Percentiles rank a stretch among this genome's conserved stretches.
phyloP scores from a whole-genome alignment of 2,888 invertebrate genomes.

The Polylopha cassiicola region DNA sequence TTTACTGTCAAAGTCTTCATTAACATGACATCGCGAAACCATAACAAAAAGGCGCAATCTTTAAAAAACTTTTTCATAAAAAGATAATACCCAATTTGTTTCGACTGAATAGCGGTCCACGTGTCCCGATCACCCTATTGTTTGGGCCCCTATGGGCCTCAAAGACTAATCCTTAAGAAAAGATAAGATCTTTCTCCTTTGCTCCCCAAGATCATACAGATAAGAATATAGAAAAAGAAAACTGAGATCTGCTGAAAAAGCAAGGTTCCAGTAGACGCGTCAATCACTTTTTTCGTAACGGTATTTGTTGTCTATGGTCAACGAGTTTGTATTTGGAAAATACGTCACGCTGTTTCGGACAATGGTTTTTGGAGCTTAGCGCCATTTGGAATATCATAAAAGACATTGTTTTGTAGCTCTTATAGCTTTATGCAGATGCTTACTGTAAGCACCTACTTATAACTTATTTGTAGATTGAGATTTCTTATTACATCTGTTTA shows the following conservation, averaged over 20 bases:
- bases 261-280: slow-evolving; percentile 30
- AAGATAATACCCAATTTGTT: slow-evolving; percentile 65
- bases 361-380: slow-evolving; percentile 28
- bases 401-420: too few relatives aligned
- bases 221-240: slow-evolving; percentile 36
- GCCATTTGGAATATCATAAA: slow-evolving; percentile 5
- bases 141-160: slow-evolving; percentile 52
- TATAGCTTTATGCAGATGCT: too few relatives aligned
- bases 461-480: too few relatives aligned
- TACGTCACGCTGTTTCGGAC: slow-evolving; percentile 27
- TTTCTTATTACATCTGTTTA: too few relatives aligned
- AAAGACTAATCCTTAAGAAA: slow-evolving; percentile 33
- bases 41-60: slow-evolving; percentile 29
- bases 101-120: slow-evolving; percentile 46
- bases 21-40: too few relatives aligned
- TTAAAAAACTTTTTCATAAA: slow-evolving; percentile 36
- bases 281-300: slow-evolving; percentile 44
- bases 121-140: slow-evolving; percentile 55
- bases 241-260: slow-evolving; percentile 36
- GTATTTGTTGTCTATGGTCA: slow-evolving; percentile 36
- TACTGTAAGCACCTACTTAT: too few relatives aligned
- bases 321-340: slow-evolving; percentile 16
- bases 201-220: slow-evolving; percentile 28
- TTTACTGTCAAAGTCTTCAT: too few relatives aligned
- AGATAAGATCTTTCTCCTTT: slow-evolving; percentile 59